A percentile compares a stretch with the other conserved stretches of the same genome.
These are phyloP conservation scores for Indri indri DNA, from an alignment of 2,113 vertebrate species.

Conservation along the genomic window DNA sequence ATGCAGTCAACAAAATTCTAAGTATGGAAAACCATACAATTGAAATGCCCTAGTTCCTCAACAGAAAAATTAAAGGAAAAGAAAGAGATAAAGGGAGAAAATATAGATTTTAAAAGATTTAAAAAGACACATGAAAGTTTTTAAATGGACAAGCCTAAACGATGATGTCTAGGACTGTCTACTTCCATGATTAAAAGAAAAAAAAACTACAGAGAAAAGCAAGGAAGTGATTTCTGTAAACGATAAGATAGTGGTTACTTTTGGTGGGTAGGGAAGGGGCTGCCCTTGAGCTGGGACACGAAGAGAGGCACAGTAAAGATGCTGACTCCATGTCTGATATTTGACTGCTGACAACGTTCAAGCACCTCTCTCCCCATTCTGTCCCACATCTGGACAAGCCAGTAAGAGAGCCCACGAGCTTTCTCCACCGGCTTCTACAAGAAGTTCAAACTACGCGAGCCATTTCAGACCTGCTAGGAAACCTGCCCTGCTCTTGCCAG, in stretches of 20 bases:
- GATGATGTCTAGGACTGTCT: background rate
- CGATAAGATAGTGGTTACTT: background rate
- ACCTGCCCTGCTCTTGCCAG: background rate
- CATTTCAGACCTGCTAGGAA: background rate
- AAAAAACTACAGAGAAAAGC: background rate
- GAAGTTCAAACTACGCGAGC: background rate
- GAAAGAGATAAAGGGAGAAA: background rate
- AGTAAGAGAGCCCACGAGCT: fast-evolving
- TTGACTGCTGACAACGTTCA: background rate
- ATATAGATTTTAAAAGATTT: background rate
- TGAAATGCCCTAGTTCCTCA: background rate
- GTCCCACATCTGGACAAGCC: background rate
- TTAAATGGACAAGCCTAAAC: background rate
- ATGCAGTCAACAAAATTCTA: background rate
- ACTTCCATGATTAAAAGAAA: background rate
- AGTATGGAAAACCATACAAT: background rate
- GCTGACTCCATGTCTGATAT: background rate
- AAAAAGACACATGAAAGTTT: background rate
- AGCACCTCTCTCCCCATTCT: background rate
- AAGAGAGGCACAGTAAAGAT: background rate
- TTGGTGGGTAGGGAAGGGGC: background rate
- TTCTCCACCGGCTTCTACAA: background rate
- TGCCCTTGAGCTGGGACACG: background rate
- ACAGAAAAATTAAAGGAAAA: background rate
- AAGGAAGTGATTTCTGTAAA: background rate